Evolutionary conservation across 2,888 invertebrate species (phyloP).

Genomic region (Syrphus vitripennis): DNA sequence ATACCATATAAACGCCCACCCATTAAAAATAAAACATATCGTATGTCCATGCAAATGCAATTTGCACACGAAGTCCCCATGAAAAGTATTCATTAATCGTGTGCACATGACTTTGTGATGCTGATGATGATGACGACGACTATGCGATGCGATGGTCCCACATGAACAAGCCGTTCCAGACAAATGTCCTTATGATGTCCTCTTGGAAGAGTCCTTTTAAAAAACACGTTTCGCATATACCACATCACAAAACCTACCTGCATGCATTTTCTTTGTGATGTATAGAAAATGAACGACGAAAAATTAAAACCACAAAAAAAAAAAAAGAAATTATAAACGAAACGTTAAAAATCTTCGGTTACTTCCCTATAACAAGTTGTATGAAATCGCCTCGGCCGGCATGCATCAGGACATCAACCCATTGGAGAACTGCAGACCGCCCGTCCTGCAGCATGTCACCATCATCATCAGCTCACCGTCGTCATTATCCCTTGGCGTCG

Average conservation of each 20-base stretch:
- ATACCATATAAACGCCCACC: not conserved
- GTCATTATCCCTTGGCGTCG: slow-evolving; percentile 62
- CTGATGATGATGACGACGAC: slow-evolving; percentile 18
- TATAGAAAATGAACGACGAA: slow-evolving; percentile 12
- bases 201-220: slow-evolving; percentile 56
- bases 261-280: slow-evolving; percentile 59
- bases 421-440: slow-evolving; percentile 55
- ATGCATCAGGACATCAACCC: slow-evolving; percentile 72
- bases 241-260: slow-evolving; percentile 24
- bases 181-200: slow-evolving; percentile 66
- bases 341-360: slow-evolving; percentile 68
- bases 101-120: slow-evolving; percentile 74
- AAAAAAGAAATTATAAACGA: not conserved
- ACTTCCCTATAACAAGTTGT: slow-evolving; percentile 68
- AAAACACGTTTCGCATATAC: slow-evolving; percentile 32
- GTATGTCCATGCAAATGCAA: slow-evolving; percentile 71
- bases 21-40: slow-evolving; percentile 49
- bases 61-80: slow-evolving; percentile 69
- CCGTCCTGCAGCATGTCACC: not conserved
- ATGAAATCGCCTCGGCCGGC: slow-evolving; percentile 68
- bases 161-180: slow-evolving; percentile 69
- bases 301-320: slow-evolving; percentile 1
- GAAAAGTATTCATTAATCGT: slow-evolving; percentile 74
- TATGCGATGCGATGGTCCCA: slow-evolving; percentile 47
- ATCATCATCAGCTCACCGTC: slow-evolving; percentile 27